Base-by-base conservation (phyloP, 2,113 vertebrate genomes). In the Lepus timidus region DNA sequence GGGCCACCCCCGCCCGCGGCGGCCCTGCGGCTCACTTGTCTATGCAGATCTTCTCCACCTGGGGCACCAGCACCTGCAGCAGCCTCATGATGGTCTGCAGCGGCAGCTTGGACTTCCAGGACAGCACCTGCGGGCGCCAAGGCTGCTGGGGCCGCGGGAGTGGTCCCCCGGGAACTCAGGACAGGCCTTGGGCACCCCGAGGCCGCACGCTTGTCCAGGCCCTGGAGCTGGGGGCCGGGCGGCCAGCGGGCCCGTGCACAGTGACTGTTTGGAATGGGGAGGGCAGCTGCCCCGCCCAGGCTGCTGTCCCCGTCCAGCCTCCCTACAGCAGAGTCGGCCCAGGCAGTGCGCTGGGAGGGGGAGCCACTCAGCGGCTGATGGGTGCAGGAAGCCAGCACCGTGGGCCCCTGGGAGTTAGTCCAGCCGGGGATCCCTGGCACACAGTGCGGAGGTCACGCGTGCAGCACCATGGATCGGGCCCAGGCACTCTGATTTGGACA, bases 41-140 rank as follows among this genome's bases (percentile, higher is more conserved):
- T 6, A 99, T 99, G 98, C 99, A 99, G 98, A 99, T 99, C 98
- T 99, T 99, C 98, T 99, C 99, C 98, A 99, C 99, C 97, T 99
- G 99, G 33, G 99, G 99, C 5, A 99, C 99, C 90, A 99, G 98
- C 80, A 99, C 99, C 97, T 99, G 99, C 27, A 99, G 98, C 70
- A 99, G 98, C 25, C 99, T 96, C 99, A 99, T 99, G 98, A 99
- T 99, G 83, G 99, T 99, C 98, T 99, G 99, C 94, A 99, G 97
- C 0, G 99, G 99, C 81, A 99, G 98, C 95, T 99, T 99, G 5
- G 99, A 98, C 98, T 99, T 99, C 99, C 99, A 99, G 91, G 99
- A 99, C 33, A 99, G 98, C 17, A 99, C 98, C 99, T 99, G 94
- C 4, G 2, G 61, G 31, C 29, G 82, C 88, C 6, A 0, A 52